Conservation (phyloP, 1,140 invertebrate genomes). For the Drosophila prosaltans region DNA sequence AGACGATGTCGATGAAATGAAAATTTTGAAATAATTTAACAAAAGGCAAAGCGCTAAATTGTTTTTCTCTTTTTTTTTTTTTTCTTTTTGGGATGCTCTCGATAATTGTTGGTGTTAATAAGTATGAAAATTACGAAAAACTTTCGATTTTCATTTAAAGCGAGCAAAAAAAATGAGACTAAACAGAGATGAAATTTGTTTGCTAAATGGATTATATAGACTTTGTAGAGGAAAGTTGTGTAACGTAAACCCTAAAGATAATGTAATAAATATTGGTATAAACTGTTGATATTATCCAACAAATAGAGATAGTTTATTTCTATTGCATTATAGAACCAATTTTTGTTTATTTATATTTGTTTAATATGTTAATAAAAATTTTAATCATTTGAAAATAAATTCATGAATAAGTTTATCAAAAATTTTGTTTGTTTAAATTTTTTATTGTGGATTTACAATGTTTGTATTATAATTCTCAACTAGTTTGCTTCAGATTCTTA, state of each 20-base stretch:
- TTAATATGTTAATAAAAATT: too few species aligned
- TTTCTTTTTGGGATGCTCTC: slow-evolving; percentile 3
- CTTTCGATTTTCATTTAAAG: slow-evolving; percentile 23
- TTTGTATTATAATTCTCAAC: too few species aligned
- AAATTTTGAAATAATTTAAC: slow-evolving; percentile 41
- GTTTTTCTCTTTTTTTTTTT: background rate
- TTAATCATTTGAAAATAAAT: too few species aligned
- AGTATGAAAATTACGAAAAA: slow-evolving; percentile 50
- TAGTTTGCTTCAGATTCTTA: too few species aligned
- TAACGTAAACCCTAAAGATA: background rate
- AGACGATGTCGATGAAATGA: slow-evolving; percentile 51
- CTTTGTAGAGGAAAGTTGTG: background rate
- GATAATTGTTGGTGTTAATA: slow-evolving; percentile 51
- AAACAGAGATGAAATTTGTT: background rate
- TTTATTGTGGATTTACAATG: too few species aligned
- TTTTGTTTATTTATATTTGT: too few species aligned
- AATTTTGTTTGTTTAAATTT: too few species aligned
- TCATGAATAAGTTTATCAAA: too few species aligned
- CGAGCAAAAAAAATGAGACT: background rate
- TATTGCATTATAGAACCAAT: too few species aligned
- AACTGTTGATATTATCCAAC: background rate
- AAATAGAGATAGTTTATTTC: too few species aligned
- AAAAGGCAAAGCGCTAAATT: slow-evolving; percentile 33
- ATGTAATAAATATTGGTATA: background rate
- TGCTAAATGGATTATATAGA: background rate